Conservation (phyloP, 2,888 invertebrate species). For the Alloscopus bannaensis region DNA sequence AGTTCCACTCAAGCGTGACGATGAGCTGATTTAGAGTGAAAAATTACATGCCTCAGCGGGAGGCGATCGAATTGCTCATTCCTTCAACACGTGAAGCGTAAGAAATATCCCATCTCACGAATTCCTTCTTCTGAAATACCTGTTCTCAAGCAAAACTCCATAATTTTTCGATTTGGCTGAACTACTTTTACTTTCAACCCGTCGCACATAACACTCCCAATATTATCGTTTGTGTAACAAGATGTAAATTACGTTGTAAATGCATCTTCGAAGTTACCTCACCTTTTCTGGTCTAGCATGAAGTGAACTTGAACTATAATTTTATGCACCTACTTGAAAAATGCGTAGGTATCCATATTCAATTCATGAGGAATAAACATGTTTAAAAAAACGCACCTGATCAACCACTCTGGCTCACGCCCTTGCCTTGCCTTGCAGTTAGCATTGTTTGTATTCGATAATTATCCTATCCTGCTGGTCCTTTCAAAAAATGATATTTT, state of each 20-base stretch:
- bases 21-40: no score
- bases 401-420: slow-evolving; percentile 18
- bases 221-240: neutral
- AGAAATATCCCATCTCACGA: neutral
- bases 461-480: neutral
- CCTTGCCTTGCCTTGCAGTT: slow-evolving; percentile 11
- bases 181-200: neutral
- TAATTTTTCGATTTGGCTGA: neutral
- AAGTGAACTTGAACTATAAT: slow-evolving; percentile 40
- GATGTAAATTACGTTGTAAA: neutral
- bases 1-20: no score
- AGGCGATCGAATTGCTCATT: no score
- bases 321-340: slow-evolving; percentile 24
- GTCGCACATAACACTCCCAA: no score
- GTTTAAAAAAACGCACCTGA: neutral
- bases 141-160: neutral
- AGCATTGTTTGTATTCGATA: slow-evolving; percentile 1
- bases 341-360: slow-evolving; percentile 15
- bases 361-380: neutral
- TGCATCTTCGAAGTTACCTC: neutral
- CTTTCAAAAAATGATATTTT: neutral
- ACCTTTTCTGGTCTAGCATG: slow-evolving; percentile 20
- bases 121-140: neutral
- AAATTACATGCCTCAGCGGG: no score
- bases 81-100: neutral